Evolutionary conservation across 2,888 invertebrate species (phyloP).

Genomic region (Noctua janthina): DNA sequence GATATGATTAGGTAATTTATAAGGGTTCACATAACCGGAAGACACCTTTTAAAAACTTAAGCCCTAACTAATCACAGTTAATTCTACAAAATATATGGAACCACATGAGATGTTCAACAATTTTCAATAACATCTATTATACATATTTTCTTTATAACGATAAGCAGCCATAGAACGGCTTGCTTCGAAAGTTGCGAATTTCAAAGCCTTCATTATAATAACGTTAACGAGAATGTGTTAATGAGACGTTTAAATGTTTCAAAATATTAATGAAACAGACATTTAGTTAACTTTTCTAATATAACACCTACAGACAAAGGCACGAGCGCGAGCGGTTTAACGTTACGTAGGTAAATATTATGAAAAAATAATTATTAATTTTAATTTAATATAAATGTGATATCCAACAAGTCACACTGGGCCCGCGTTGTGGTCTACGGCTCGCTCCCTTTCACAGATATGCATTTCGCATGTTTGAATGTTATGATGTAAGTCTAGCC

Average conservation of each 20-base stretch:
- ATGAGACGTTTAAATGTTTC: slow-evolving; percentile 5
- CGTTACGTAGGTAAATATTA: not conserved
- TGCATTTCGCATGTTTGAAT: not conserved
- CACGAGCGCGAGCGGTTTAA: not conserved
- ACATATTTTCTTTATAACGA: not conserved
- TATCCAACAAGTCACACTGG: not conserved
- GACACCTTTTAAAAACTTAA: not conserved
- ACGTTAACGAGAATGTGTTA: slow-evolving; percentile 4
- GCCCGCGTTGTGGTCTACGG: not conserved
- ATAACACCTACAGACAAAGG: not conserved
- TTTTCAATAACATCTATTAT: not conserved
- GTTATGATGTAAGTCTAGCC: not conserved
- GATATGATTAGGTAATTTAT: not conserved
- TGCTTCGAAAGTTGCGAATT: slow-evolving; percentile 18
- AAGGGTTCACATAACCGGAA: not conserved
- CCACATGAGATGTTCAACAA: not conserved
- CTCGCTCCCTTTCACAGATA: not conserved
- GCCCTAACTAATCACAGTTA: not conserved
- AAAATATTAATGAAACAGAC: not conserved
- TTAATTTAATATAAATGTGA: not conserved
- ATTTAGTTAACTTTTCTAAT: slow-evolving; percentile 10
- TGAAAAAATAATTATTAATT: not conserved
- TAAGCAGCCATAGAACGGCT: not conserved
- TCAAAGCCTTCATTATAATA: not conserved
- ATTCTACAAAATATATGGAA: not conserved